Percentiles rank a stretch among this genome's conserved stretches.
Evolutionary conservation across 2,888 invertebrate species (phyloP).

Genomic region (Cantharis nigra): DNA sequence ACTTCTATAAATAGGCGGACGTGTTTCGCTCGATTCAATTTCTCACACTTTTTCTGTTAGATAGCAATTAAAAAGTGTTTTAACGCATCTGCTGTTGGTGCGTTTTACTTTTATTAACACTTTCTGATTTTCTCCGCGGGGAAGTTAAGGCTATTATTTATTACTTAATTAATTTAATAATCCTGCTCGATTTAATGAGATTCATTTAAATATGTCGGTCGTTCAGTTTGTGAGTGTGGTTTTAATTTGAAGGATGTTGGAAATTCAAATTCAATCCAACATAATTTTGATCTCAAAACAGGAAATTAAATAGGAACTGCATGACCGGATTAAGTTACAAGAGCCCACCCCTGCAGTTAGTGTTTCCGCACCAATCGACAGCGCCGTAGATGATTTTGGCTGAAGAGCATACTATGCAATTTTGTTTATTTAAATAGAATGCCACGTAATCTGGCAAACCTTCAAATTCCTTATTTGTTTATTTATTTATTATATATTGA

Average conservation of each 20-base stretch:
- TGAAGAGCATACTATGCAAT: too few relatives aligned
- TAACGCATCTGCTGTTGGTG: background rate
- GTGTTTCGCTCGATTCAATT: background rate
- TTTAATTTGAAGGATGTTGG: background rate
- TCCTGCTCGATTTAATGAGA: background rate
- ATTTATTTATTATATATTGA: too few relatives aligned
- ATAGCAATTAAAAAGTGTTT: background rate
- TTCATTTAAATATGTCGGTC: background rate
- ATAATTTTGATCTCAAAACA: background rate
- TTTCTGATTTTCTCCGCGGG: background rate
- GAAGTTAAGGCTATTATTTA: background rate
- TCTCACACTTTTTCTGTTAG: background rate
- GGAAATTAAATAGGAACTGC: background rate
- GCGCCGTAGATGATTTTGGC: too few relatives aligned
- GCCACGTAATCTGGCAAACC: too few relatives aligned
- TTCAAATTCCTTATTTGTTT: too few relatives aligned
- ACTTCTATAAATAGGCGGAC: background rate
- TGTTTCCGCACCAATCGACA: too few relatives aligned
- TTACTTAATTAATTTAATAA: background rate
- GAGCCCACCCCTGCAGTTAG: background rate
- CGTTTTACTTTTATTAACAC: background rate
- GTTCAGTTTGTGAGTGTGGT: background rate
- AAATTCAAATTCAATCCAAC: background rate
- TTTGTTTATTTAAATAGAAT: too few relatives aligned
- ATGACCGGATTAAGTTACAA: background rate